These are phyloP conservation scores for Macaria liturata DNA, from an alignment of 2,888 invertebrate species.

Conservation along the genomic window DNA sequence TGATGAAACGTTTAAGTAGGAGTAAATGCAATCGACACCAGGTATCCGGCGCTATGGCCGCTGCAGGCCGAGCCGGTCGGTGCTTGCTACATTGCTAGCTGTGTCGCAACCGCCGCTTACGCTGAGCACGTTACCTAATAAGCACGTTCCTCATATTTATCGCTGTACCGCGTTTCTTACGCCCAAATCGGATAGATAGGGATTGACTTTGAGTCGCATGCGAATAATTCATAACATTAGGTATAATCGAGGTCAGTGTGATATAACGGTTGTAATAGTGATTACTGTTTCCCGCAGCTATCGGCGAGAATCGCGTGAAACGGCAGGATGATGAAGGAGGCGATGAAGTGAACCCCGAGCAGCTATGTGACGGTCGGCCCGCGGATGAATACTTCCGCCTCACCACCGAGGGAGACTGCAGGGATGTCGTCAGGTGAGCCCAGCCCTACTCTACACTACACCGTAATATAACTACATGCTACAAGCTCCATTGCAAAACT, in stretches of 20 bases:
- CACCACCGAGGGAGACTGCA: constrained; percentile 92
- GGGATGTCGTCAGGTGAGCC: constrained; percentile 93
- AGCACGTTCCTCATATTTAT: constrained; percentile 41
- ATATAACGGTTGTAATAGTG: constrained; percentile 21
- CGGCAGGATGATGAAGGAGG: constrained; percentile 88
- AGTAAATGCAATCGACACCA: constrained; percentile 37
- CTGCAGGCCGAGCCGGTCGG: constrained; percentile 59
- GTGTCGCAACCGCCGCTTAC: constrained; percentile 73
- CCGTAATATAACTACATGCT: constrained; percentile 17
- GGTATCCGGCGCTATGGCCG: constrained; percentile 22
- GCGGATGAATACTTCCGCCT: constrained; percentile 96
- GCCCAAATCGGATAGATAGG: constrained; percentile 27
- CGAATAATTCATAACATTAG: constrained; percentile 25
- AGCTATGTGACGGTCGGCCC: constrained; percentile 93
- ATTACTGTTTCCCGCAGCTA: constrained; percentile 58
- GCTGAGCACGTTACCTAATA: constrained; percentile 73
- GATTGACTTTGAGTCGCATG: constrained; percentile 28
- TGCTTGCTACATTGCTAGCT: constrained; percentile 63
- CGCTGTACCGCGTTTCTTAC: constrained; percentile 29
- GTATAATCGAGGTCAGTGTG: constrained; percentile 17
- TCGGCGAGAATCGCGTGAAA: constrained; percentile 77
- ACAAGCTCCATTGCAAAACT: constrained; percentile 36
- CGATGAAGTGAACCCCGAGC: constrained; percentile 87
- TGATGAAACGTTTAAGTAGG: no score
- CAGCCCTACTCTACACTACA: no score